A percentile compares a stretch with the other conserved stretches of the same genome.
phyloP scores from a whole-genome alignment of 2,888 invertebrate species.

The Dione juno region DNA sequence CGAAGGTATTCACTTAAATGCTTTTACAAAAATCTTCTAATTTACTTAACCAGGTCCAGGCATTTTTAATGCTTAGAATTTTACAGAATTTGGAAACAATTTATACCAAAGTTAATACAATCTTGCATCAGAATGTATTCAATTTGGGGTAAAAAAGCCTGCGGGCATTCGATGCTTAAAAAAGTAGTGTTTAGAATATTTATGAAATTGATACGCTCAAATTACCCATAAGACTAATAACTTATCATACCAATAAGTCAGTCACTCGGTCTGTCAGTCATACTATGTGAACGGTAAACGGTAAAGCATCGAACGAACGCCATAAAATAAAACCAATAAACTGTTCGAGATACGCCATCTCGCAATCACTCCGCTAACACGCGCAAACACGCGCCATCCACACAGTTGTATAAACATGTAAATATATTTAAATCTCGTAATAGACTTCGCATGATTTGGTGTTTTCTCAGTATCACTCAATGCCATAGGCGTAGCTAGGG shows the following conservation, averaged over 20 bases:
- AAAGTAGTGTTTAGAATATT: background rate
- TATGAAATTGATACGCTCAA: background rate
- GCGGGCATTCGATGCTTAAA: slow-evolving; percentile 29
- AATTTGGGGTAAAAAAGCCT: slow-evolving; percentile 56
- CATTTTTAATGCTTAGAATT: slow-evolving; percentile 73
- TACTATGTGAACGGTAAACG: background rate
- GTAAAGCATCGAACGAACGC: slow-evolving; percentile 23
- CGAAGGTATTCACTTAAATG: slow-evolving; percentile 66
- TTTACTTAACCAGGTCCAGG: slow-evolving; percentile 61
- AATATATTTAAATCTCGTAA: slow-evolving; percentile 50
- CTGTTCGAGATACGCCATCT: slow-evolving; percentile 63
- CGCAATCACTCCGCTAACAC: slow-evolving; percentile 46
- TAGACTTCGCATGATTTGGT: slow-evolving; percentile 50
- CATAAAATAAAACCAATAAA: slow-evolving; percentile 42
- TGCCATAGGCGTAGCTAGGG: slow-evolving; percentile 26
- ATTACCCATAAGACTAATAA: background rate
- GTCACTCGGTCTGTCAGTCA: background rate
- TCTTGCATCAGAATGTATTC: slow-evolving; percentile 55
- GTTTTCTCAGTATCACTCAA: slow-evolving; percentile 46
- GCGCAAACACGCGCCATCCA: slow-evolving; percentile 38
- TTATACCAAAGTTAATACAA: slow-evolving; percentile 67
- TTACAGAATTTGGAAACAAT: slow-evolving; percentile 54
- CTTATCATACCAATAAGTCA: background rate
- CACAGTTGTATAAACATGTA: slow-evolving; percentile 51
- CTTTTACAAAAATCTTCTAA: slow-evolving; percentile 57